These are phyloP conservation scores for Danaus chrysippus DNA, from an alignment of 2,888 invertebrate species.

Conservation along the genomic window DNA sequence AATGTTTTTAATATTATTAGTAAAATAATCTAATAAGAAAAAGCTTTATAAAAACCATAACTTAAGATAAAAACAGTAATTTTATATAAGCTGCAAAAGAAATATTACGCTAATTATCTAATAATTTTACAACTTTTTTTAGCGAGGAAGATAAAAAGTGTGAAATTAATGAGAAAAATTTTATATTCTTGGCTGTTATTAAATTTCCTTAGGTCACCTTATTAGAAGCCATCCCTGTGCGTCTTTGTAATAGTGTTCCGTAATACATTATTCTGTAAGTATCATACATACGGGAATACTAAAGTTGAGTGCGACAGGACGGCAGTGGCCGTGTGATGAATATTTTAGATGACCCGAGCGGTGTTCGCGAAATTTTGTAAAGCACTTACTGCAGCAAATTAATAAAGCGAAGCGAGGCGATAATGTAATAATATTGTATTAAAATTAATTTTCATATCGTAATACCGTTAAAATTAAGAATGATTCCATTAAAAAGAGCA, in stretches of 20 bases:
- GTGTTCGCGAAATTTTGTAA: slow-evolving; percentile 29
- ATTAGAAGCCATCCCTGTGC: neutral
- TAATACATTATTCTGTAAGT: slow-evolving; percentile 60
- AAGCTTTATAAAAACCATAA: no score
- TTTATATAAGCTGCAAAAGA: no score
- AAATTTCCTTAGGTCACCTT: neutral
- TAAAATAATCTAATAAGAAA: no score
- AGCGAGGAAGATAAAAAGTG: no score
- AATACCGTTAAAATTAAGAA: no score
- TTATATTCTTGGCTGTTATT: neutral
- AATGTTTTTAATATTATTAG: no score
- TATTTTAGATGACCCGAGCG: slow-evolving; percentile 47
- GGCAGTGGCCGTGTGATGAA: slow-evolving; percentile 46
- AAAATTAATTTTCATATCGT: neutral
- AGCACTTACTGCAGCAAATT: slow-evolving; percentile 6
- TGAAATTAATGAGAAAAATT: no score
- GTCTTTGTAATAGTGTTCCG: slow-evolving; percentile 24
- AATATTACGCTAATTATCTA: no score
- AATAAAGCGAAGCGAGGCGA: neutral
- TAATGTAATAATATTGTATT: neutral
- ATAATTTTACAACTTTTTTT: no score
- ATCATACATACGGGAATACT: slow-evolving; percentile 49
- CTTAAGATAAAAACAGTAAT: no score
- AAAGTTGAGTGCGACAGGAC: slow-evolving; percentile 44
- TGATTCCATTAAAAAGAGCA: no score